These are phyloP conservation scores for Osedax fenrisi DNA, from an alignment of 2,888 invertebrate genomes.

Conservation along the genomic window DNA sequence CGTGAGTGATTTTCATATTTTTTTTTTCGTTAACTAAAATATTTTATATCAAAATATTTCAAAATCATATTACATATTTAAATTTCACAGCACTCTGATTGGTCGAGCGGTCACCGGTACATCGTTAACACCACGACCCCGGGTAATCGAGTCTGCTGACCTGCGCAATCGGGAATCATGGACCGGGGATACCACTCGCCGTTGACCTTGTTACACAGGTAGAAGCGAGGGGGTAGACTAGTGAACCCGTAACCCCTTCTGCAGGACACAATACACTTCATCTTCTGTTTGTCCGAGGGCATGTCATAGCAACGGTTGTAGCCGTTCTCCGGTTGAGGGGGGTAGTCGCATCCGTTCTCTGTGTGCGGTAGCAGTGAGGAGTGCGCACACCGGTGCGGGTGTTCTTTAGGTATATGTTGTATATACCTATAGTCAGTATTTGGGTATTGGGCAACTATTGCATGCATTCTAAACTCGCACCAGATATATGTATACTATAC, in stretches of 20 bases:
- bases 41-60: too few relatives aligned
- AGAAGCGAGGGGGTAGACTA: slow-evolving; percentile 48
- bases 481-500: background rate
- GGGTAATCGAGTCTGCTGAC: slow-evolving; percentile 48
- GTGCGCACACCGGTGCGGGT: too few relatives aligned
- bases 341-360: slow-evolving; percentile 52
- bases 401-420: too few relatives aligned
- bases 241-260: slow-evolving; percentile 58
- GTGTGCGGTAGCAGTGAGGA: background rate
- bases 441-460: background rate
- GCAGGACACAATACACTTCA: slow-evolving; percentile 56
- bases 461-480: background rate
- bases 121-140: too few relatives aligned
- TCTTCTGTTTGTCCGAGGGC: slow-evolving; percentile 45
- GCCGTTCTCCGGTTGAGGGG: slow-evolving; percentile 53
- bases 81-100: too few relatives aligned
- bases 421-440: too few relatives aligned
- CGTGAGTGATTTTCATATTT: too few relatives aligned
- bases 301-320: slow-evolving; percentile 53
- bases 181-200: slow-evolving; percentile 49
- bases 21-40: too few relatives aligned
- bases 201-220: slow-evolving; percentile 50
- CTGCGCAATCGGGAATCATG: slow-evolving; percentile 56
- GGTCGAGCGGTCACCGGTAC: too few relatives aligned
- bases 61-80: too few relatives aligned